These are phyloP conservation scores for Bombus vancouverensis DNA, from an alignment of 1,140 invertebrate genomes.

Conservation along the genomic window DNA sequence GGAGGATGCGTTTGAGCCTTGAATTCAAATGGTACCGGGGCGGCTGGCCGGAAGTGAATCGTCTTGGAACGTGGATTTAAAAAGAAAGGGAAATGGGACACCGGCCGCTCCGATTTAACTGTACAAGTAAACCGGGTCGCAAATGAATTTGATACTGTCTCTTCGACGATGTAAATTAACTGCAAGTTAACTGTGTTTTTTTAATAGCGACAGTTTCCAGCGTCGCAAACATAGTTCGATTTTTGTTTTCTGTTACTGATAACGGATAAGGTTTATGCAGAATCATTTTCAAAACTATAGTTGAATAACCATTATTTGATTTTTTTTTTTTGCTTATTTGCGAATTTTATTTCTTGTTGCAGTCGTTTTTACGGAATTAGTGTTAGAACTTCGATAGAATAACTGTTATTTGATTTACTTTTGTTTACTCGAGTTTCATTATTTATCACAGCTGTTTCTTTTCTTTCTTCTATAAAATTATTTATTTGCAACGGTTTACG, in stretches of 20 bases:
- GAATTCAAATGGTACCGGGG: constrained; percentile 29
- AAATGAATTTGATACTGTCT: not conserved
- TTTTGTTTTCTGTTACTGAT: not conserved
- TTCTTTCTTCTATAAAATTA: too few relatives aligned
- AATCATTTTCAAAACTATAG: not conserved
- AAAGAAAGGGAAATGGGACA: constrained; percentile 51
- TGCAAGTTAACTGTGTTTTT: not conserved
- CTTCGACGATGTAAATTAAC: not conserved
- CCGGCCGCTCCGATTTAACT: constrained; percentile 21
- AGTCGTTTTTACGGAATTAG: too few relatives aligned
- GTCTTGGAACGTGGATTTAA: constrained; percentile 62
- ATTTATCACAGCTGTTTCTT: too few relatives aligned
- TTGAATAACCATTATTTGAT: too few relatives aligned
- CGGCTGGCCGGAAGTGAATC: constrained; percentile 55
- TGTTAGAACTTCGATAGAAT: too few relatives aligned
- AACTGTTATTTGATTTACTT: too few relatives aligned
- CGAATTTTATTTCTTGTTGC: too few relatives aligned
- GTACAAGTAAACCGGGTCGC: constrained; percentile 36
- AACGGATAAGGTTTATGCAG: not conserved
- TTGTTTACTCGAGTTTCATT: too few relatives aligned
- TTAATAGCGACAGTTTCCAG: not conserved
- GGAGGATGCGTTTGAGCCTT: constrained; percentile 47
- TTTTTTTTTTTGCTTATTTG: not conserved
- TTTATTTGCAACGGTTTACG: not conserved
- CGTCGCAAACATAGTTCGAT: not conserved